Conservation (phyloP, 2,797 vertebrate genomes). For the Knipowitschia caucasica region DNA sequence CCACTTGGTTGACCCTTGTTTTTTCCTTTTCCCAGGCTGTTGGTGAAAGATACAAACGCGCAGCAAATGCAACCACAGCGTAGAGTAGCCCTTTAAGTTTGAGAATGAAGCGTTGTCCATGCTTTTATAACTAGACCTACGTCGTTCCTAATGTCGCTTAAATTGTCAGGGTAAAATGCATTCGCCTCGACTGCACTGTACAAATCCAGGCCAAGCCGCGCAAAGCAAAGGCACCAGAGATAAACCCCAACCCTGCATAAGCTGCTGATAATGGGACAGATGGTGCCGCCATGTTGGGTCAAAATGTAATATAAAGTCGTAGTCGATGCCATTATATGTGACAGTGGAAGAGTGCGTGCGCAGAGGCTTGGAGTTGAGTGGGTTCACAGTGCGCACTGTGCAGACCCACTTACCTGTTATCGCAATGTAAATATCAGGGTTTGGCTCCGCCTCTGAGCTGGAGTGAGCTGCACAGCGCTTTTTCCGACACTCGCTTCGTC, state of each 20-base stretch:
- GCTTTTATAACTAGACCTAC: no score
- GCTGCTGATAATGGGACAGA: slow-evolving; percentile 22
- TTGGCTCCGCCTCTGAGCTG: slow-evolving; percentile 71
- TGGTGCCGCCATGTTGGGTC: slow-evolving; percentile 66
- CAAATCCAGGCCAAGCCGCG: no score
- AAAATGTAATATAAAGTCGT: slow-evolving; percentile 29
- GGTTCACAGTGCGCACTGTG: slow-evolving; percentile 37
- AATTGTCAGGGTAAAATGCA: neutral
- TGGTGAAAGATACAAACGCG: slow-evolving; percentile 21
- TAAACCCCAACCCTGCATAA: slow-evolving; percentile 11
- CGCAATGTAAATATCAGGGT: slow-evolving; percentile 73
- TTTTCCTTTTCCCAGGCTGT: slow-evolving; percentile 32
- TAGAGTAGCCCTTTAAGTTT: neutral
- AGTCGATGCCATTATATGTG: neutral
- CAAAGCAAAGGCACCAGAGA: neutral
- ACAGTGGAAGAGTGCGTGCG: neutral
- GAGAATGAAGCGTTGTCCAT: neutral
- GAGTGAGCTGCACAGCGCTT: slow-evolving; percentile 68
- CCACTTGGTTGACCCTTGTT: slow-evolving; percentile 34
- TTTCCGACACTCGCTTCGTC: slow-evolving; percentile 75
- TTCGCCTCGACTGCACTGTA: neutral
- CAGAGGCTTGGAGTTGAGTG: slow-evolving; percentile 34
- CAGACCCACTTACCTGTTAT: slow-evolving; percentile 75
- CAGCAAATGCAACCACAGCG: slow-evolving; percentile 29
- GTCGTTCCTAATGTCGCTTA: neutral